phyloP scores from a whole-genome alignment of 2,113 vertebrate genomes.

The Leptosomus discolor region DNA sequence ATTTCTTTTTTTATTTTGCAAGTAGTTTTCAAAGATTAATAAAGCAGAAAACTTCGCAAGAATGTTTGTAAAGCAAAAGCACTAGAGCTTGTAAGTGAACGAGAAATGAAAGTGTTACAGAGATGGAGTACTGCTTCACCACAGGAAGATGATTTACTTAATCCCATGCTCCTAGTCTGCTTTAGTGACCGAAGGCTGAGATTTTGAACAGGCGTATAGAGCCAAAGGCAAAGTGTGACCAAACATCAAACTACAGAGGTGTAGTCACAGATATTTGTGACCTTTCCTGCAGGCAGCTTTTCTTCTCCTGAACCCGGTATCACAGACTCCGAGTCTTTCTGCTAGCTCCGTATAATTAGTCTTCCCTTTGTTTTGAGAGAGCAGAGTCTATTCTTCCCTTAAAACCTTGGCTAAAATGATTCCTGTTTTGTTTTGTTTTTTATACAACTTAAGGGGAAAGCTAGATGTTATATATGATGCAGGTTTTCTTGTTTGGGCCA shows the following conservation, averaged over 20 bases:
- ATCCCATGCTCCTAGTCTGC: neutral
- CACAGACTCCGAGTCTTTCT: neutral
- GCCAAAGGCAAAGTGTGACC: neutral
- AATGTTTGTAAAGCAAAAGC: neutral
- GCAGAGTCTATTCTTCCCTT: neutral
- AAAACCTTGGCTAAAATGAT: neutral
- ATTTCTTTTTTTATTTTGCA: neutral
- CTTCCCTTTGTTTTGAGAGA: neutral
- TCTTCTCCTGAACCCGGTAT: neutral
- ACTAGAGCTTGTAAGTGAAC: neutral
- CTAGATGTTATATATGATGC: neutral
- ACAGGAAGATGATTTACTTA: neutral
- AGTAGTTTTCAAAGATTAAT: neutral
- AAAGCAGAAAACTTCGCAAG: neutral
- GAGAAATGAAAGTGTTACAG: neutral
- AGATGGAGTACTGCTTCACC: neutral
- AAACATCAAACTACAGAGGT: neutral
- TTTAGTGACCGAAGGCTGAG: neutral
- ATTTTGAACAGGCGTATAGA: neutral
- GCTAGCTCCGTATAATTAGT: neutral
- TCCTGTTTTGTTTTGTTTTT: neutral
- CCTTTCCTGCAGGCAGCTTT: neutral
- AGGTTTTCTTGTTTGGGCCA: neutral
- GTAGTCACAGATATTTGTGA: neutral
- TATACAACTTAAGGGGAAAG: neutral